Base-by-base conservation (phyloP, 2,888 invertebrate genomes). In the Onchidella celtica region DNA sequence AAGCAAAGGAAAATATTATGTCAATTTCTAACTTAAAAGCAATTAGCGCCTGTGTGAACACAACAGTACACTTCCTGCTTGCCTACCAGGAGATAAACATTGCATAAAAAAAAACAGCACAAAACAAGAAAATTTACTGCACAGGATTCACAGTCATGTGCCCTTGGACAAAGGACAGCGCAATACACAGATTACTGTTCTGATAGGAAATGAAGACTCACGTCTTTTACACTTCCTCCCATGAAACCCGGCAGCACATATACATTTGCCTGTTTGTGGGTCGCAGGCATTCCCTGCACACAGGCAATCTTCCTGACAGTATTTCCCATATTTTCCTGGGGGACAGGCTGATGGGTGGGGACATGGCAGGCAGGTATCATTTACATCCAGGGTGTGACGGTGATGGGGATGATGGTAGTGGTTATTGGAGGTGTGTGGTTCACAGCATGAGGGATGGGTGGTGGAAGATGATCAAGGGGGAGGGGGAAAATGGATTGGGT, bases 201-300 rank as follows among this genome's bases (percentile, higher is more conserved):
- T n/a, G n/a, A n/a, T n/a, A n/a, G n/a, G n/a, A n/a, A 34, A 34
- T 29, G 59, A 17, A 34, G 14, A 80, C 90, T 90, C 88, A 93
- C 94, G 91, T 84, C 93, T 90, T 74, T 93, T 87, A 85, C 94
- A 94, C 32, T 85, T 86, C 69, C 88, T 87, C 34, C 94, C 94
- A 75, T 89, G 91, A 78, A 91, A 91, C 9, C 93, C 93, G 0
- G 93, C 91, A 66, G 90, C 89, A 86, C 94, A 94, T 72, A 91
- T 84, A 84, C 93, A 93, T 40, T 87, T 83, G 6, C 93, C 93
- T 4, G 88, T 91, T 47, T 88, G 88, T 2, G 92, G 89, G 82
- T 92, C 86, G 84, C 93, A 93, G 6, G 84, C 76, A 65, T 90
- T 91, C 68, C 89, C 90, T 21, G 87, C 87, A 84, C 93, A 92